Conservation (phyloP, 2,113 vertebrate genomes). For the Oncorhynchus mykiss region DNA sequence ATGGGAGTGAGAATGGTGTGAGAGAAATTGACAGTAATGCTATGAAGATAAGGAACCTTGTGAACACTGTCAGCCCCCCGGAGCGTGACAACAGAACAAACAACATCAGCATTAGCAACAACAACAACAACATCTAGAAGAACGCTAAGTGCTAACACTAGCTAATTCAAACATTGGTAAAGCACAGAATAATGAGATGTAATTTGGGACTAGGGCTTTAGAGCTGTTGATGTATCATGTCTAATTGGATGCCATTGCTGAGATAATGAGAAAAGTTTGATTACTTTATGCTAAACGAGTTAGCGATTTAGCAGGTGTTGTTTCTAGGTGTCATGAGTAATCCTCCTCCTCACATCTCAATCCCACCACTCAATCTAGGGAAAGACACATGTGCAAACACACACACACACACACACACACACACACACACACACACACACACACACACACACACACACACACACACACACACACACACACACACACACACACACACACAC, state of each 20-base stretch:
- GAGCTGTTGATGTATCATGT: slow-evolving; percentile 69
- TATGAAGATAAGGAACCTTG: slow-evolving; percentile 53
- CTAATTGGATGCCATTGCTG: slow-evolving; percentile 72
- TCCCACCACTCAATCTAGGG: slow-evolving; percentile 53
- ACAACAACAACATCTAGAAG: slow-evolving; percentile 45
- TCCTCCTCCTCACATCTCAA: slow-evolving; percentile 62
- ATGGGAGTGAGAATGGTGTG: too few relatives aligned
- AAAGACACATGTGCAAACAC: background rate
- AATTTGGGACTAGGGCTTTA: slow-evolving; percentile 67
- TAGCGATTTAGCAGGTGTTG: slow-evolving; percentile 72
- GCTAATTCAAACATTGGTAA: slow-evolving; percentile 77
- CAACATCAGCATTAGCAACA: slow-evolving; percentile 46
- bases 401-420: background rate
- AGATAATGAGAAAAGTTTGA: slow-evolving; percentile 77
- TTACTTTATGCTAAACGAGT: slow-evolving; percentile 74
- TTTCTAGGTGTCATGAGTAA: slow-evolving; percentile 65
- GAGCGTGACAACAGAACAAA: slow-evolving; percentile 58
- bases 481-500: too few relatives aligned
- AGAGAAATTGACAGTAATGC: slow-evolving; percentile 1
- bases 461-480: background rate
- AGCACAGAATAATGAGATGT: slow-evolving; percentile 68
- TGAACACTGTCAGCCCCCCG: slow-evolving; percentile 46
- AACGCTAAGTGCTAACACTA: slow-evolving; percentile 37
- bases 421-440: too few relatives aligned
- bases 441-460: too few relatives aligned